These are phyloP conservation scores for Pelecanus crispus DNA, from an alignment of 2,113 vertebrate species.

Conservation along the genomic window DNA sequence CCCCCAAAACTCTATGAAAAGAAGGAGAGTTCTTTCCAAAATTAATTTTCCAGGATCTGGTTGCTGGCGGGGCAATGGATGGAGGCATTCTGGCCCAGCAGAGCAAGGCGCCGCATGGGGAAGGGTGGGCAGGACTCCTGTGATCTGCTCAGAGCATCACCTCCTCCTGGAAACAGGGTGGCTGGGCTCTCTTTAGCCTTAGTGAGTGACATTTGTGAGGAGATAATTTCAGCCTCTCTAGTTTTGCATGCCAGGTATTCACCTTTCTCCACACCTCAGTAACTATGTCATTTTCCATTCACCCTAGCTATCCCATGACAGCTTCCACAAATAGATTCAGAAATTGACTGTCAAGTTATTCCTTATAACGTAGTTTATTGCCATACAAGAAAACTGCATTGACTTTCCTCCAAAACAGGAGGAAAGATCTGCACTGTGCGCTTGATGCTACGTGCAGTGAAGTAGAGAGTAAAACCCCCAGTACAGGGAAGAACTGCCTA, in stretches of 20 bases:
- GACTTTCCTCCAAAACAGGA: background rate
- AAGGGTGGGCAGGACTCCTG: background rate
- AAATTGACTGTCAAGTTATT: constrained; percentile 41
- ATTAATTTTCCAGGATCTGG: background rate
- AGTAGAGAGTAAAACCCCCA: background rate
- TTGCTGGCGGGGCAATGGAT: fast-evolving
- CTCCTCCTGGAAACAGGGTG: background rate
- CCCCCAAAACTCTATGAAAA: background rate
- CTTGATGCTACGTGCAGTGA: background rate
- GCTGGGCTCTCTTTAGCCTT: background rate
- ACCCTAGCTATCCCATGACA: background rate
- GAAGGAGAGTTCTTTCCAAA: background rate
- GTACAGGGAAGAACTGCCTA: background rate
- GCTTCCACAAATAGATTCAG: constrained; percentile 36
- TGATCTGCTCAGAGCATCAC: background rate
- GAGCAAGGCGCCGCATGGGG: fast-evolving
- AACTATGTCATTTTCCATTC: background rate
- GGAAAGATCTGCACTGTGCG: background rate
- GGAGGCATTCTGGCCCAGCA: background rate
- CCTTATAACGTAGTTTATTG: constrained; percentile 15
- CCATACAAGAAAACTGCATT: background rate
- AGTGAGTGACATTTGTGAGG: background rate
- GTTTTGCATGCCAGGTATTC: background rate
- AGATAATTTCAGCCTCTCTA: background rate
- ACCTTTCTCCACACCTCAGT: background rate